Conservation (phyloP, 1,140 invertebrate genomes). For the Steinernema feltiae region DNA sequence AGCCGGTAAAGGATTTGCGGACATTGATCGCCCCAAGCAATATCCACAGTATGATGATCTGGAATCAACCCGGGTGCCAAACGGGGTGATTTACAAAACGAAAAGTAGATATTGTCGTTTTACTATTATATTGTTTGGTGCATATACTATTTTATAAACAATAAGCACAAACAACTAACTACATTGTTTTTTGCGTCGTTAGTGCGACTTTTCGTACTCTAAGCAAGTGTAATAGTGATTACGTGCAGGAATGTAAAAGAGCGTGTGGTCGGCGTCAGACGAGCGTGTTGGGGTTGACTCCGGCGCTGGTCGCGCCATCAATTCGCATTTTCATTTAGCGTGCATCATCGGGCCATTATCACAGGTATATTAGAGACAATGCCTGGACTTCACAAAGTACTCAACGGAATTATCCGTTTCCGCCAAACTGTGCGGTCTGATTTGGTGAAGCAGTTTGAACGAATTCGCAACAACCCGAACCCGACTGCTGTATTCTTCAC, state of each 20-base stretch:
- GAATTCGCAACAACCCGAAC: constrained; percentile 63
- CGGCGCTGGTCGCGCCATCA: neutral
- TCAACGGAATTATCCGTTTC: constrained; percentile 50
- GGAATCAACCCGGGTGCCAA: constrained; percentile 40
- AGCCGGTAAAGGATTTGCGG: constrained; percentile 36
- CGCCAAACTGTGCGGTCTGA: constrained; percentile 50
- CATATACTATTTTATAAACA: no score
- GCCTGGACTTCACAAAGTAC: constrained; percentile 47
- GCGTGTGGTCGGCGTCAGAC: neutral
- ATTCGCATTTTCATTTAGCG: neutral
- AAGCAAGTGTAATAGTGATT: neutral
- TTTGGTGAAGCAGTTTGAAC: constrained; percentile 55
- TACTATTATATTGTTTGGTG: no score
- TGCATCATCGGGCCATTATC: neutral
- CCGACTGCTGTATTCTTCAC: constrained; percentile 92
- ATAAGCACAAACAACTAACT: no score
- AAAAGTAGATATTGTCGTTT: neutral
- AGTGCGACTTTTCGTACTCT: neutral
- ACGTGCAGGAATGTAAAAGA: neutral
- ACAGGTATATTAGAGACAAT: constrained; percentile 28
- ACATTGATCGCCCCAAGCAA: constrained; percentile 34
- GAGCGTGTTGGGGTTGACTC: neutral
- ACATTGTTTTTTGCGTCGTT: no score
- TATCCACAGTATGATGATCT: constrained; percentile 42
- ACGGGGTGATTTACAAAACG: neutral